phyloP scores from a whole-genome alignment of 2,797 vertebrate species.

The Alauda arvensis region DNA sequence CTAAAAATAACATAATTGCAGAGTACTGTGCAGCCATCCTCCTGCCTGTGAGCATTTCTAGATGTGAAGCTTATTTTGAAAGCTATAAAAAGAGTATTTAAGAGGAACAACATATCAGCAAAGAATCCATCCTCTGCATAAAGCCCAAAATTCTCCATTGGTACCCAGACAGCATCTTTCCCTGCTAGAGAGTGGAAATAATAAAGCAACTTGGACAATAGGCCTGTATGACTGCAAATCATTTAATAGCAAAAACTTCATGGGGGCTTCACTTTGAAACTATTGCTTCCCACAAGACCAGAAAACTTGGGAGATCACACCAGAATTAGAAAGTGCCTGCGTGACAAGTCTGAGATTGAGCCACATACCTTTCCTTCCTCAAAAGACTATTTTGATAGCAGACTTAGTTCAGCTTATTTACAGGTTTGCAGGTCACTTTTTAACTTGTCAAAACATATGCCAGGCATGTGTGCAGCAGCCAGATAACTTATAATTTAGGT shows the following conservation, averaged over 20 bases:
- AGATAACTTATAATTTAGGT: slow-evolving; percentile 35
- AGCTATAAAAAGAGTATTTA: background rate
- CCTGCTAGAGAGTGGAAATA: background rate
- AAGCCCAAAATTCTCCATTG: background rate
- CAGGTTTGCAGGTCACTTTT: slow-evolving; percentile 39
- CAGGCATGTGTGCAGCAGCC: slow-evolving; percentile 37
- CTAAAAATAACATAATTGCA: background rate
- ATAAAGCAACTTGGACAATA: background rate
- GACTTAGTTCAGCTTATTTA: slow-evolving; percentile 33
- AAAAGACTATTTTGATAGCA: slow-evolving; percentile 16
- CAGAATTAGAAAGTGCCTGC: background rate
- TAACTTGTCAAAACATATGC: slow-evolving; percentile 53
- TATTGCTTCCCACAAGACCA: background rate
- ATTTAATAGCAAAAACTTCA: background rate
- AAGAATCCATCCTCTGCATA: background rate
- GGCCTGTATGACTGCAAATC: background rate
- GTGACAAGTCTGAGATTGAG: background rate
- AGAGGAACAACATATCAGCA: background rate
- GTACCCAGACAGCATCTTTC: background rate
- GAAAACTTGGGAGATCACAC: background rate
- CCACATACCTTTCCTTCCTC: background rate
- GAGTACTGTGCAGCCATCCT: background rate
- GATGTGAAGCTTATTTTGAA: background rate
- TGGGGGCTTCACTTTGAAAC: background rate
- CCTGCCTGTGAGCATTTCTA: background rate